Evolutionary conservation across 1,140 invertebrate species (phyloP).

Genomic region (Aphelinus certus): DNA sequence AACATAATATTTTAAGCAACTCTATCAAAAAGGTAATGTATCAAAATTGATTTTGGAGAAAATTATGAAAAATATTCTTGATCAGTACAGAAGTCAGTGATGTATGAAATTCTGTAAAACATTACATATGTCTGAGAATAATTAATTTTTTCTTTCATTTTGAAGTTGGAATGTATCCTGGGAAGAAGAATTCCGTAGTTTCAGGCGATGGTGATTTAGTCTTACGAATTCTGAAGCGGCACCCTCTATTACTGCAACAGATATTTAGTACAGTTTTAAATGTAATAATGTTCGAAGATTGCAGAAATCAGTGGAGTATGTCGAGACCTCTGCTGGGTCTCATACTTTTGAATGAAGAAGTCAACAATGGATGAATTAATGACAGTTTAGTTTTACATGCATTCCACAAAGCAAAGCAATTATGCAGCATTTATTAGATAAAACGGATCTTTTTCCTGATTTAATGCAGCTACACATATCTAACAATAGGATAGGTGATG

Average conservation of each 20-base stretch:
- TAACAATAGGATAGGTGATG: conserved; percentile 68
- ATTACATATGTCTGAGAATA: not conserved
- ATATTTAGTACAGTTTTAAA: conserved; percentile 92
- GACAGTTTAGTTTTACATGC: conserved; percentile 66
- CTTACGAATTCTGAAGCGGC: conserved; percentile 86
- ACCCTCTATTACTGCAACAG: conserved; percentile 94
- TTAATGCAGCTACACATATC: conserved; percentile 66
- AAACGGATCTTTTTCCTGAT: conserved; percentile 64
- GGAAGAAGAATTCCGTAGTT: conserved; percentile 72
- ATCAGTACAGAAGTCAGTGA: not conserved
- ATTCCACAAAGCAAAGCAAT: conserved; percentile 69
- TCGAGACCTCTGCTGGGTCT: conserved; percentile 94
- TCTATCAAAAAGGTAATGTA: conserved; percentile 86
- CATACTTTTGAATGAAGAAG: conserved; percentile 96
- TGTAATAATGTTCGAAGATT: conserved; percentile 97
- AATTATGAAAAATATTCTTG: conserved; percentile 15
- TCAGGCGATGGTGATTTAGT: conserved; percentile 81
- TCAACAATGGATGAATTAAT: conserved; percentile 53
- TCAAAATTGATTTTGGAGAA: conserved; percentile 10
- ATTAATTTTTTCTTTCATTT: conserved; percentile 10
- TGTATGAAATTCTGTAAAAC: conserved; percentile 11
- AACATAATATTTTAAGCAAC: conserved; percentile 94
- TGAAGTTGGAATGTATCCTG: conserved; percentile 60
- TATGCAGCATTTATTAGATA: conserved; percentile 55
- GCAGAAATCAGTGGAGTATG: conserved; percentile 99